phyloP scores from a whole-genome alignment of 1,140 invertebrate genomes.

The Teleogryllus occipitalis region DNA sequence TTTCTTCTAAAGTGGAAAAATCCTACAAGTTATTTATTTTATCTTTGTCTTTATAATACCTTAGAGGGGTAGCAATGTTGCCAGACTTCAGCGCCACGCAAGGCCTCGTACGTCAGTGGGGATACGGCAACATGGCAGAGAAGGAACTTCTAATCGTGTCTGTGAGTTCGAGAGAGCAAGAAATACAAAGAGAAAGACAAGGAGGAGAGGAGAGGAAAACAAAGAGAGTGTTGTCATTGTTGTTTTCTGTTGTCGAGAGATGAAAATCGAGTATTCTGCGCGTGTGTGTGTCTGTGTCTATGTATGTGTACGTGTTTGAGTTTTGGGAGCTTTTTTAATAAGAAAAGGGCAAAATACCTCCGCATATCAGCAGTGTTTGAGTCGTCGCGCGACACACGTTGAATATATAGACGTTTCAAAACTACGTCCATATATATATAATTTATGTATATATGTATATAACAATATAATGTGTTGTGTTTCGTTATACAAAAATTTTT shows the following conservation, averaged over 20 bases:
- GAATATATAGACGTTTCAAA: slow-evolving; percentile 1
- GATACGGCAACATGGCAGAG: slow-evolving; percentile 3
- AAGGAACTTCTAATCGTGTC: slow-evolving; percentile 4
- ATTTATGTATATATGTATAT: slow-evolving; percentile 6
- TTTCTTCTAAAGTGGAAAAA: slow-evolving; percentile 5
- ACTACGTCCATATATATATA: background rate
- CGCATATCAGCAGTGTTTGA: background rate
- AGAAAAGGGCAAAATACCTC: slow-evolving; percentile 4
- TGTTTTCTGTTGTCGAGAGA: background rate
- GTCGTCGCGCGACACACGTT: background rate
- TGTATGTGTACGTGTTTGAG: slow-evolving; percentile 4
- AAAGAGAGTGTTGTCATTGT: slow-evolving; percentile 1
- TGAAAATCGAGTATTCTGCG: slow-evolving; percentile 1
- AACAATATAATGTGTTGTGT: slow-evolving; percentile 5
- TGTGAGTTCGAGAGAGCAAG: slow-evolving; percentile 3
- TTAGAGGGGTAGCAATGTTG: slow-evolving; percentile 3
- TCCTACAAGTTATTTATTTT: slow-evolving; percentile 2
- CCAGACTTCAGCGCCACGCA: background rate
- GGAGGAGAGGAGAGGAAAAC: background rate
- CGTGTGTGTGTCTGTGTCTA: slow-evolving; percentile 3
- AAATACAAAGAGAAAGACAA: slow-evolving; percentile 5
- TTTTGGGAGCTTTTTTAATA: slow-evolving; percentile 2
- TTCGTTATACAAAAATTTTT: background rate
- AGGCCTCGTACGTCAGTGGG: background rate
- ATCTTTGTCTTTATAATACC: slow-evolving; percentile 2